Conservation (phyloP, 2,888 invertebrate species). For the Chalcis sispes region DNA sequence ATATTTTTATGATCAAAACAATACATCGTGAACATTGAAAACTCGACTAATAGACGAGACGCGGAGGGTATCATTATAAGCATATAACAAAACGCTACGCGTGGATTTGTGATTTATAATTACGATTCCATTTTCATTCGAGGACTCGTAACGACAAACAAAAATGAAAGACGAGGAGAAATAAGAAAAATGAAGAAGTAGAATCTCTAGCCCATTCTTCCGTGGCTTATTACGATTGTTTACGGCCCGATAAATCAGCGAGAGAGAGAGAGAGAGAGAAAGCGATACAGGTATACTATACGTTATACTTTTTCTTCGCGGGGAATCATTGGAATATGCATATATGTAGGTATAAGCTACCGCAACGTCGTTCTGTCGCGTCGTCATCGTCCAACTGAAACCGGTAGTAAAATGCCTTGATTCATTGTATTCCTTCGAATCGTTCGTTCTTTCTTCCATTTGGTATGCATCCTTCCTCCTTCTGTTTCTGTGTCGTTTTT, state of each 20-base stretch:
- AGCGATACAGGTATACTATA: too few species aligned
- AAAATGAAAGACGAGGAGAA: conserved; percentile 27
- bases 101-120: conserved; percentile 45
- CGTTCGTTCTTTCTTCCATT: conserved; percentile 13
- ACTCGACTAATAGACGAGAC: not conserved
- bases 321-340: conserved; percentile 56
- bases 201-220: conserved; percentile 13
- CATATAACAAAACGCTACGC: not conserved
- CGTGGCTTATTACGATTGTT: conserved; percentile 66
- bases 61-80: not conserved
- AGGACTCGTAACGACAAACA: not conserved
- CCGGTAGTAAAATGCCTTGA: conserved; percentile 68
- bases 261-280: too few species aligned
- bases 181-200: not conserved
- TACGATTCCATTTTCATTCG: conserved; percentile 42
- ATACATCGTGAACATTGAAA: not conserved
- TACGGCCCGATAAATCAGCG: conserved; percentile 67
- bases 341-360: conserved; percentile 57
- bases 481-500: conserved; percentile 19
- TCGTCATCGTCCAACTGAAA: conserved; percentile 61
- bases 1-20: not conserved
- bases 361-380: conserved; percentile 59
- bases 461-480: conserved; percentile 2
- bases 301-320: conserved; percentile 59
- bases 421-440: conserved; percentile 45